Conservation (phyloP, 2,113 vertebrate genomes). For the Elephas maximus region DNA sequence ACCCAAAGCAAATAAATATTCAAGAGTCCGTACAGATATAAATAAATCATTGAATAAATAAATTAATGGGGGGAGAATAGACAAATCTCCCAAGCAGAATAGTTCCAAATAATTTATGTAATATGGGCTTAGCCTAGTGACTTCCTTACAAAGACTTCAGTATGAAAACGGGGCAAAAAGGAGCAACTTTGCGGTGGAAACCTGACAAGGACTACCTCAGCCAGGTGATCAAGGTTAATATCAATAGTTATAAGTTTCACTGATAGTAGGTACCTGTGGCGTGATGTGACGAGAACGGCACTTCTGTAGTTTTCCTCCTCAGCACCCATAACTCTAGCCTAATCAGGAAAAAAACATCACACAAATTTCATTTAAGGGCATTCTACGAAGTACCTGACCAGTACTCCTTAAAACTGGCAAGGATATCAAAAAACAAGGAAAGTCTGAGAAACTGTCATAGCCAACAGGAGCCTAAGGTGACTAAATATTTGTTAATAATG, state of each 20-base stretch:
- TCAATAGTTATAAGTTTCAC: neutral
- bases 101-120: slow-evolving; percentile 16
- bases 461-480: neutral
- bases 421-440: slow-evolving; percentile 19
- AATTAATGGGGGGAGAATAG: neutral
- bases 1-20: slow-evolving; percentile 39
- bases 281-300: neutral
- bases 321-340: neutral
- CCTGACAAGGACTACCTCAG: neutral
- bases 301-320: neutral
- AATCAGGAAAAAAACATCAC: neutral
- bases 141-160: neutral
- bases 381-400: neutral
- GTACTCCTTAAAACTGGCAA: neutral
- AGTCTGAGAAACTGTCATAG: neutral
- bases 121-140: neutral
- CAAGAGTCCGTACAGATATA: neutral
- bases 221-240: neutral
- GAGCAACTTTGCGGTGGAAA: neutral
- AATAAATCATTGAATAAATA: slow-evolving; percentile 3
- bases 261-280: neutral
- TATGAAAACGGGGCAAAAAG: neutral
- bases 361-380: neutral
- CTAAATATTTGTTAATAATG: neutral
- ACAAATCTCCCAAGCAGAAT: neutral